phyloP scores from a whole-genome alignment of 2,113 vertebrate genomes.

The Phylloscopus trochilus region DNA sequence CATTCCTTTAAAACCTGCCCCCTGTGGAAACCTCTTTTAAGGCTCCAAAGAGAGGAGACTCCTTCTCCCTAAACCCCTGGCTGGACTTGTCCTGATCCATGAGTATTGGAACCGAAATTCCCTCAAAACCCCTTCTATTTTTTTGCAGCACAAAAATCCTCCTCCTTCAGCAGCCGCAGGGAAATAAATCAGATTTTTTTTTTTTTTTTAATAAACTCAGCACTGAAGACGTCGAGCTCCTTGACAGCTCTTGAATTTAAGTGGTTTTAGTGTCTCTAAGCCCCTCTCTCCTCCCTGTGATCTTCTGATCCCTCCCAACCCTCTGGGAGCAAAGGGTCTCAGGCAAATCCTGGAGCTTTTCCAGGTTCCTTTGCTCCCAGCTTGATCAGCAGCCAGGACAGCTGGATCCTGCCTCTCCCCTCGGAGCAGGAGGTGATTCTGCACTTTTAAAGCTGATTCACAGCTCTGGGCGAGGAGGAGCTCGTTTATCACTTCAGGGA shows the following conservation, averaged over 20 bases:
- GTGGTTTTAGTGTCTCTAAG: neutral
- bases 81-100: neutral
- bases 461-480: neutral
- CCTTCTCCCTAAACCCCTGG: neutral
- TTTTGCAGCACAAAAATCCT: neutral
- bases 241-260: neutral
- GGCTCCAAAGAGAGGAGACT: neutral
- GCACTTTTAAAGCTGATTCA: neutral
- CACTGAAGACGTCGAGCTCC: neutral
- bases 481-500: neutral
- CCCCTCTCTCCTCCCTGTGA: neutral
- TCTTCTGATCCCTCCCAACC: neutral
- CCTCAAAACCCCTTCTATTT: neutral
- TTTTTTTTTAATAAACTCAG: neutral
- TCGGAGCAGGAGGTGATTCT: neutral
- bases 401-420: neutral
- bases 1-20: neutral
- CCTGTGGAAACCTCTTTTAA: neutral
- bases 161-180: neutral
- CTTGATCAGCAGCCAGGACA: slow-evolving; percentile 21
- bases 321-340: neutral
- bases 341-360: neutral
- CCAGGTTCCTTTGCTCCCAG: neutral
- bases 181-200: neutral
- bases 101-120: neutral